phyloP scores from a whole-genome alignment of 1,140 invertebrate genomes.

The Euschistus heros region DNA sequence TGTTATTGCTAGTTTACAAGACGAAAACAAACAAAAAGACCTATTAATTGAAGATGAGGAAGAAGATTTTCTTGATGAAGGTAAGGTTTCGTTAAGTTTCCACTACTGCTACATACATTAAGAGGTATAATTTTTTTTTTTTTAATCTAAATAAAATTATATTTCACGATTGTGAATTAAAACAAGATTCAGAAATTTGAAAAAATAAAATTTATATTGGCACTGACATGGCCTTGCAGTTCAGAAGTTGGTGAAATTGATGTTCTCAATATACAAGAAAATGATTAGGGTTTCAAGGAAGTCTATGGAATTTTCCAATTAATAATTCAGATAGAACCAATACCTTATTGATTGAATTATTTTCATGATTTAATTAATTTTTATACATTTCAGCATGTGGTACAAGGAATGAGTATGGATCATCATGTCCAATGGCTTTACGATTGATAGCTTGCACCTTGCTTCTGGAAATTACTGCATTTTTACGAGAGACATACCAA shows the following conservation, averaged over 20 bases:
- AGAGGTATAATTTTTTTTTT: no score
- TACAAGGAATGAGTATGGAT: conserved; percentile 35
- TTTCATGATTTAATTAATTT: neutral
- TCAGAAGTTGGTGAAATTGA: no score
- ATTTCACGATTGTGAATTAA: no score
- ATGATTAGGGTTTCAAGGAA: no score
- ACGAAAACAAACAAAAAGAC: conserved; percentile 75
- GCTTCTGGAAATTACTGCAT: conserved; percentile 92
- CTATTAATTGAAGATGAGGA: conserved; percentile 86
- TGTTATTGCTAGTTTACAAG: conserved; percentile 56
- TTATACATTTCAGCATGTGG: neutral
- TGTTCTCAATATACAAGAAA: no score
- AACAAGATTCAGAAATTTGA: no score
- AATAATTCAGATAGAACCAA: no score
- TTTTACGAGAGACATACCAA: conserved; percentile 85
- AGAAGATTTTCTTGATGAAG: conserved; percentile 97
- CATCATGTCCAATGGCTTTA: conserved; percentile 81
- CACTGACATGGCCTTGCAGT: no score
- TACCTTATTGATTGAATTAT: neutral
- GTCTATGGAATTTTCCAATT: no score
- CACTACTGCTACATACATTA: no score
- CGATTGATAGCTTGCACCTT: conserved; percentile 86
- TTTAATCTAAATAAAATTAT: no score
- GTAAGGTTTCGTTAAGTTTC: conserved; percentile 37
- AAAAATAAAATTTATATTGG: no score